A percentile compares a stretch with the other conserved stretches of the same genome.
phyloP scores from a whole-genome alignment of 2,888 invertebrate genomes.

The Ferrisia virgata region DNA sequence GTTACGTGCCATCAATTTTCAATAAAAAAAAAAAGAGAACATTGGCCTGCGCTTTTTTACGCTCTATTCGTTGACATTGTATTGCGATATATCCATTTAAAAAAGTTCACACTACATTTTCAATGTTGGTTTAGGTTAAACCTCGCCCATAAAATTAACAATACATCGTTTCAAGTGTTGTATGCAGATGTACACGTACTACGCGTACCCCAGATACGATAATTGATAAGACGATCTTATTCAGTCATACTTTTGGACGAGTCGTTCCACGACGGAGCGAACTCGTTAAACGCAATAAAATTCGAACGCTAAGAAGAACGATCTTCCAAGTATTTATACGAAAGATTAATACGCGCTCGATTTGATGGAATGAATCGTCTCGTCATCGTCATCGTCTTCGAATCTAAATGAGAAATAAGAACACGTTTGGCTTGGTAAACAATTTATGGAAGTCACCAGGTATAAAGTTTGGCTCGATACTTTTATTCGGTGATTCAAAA shows the following conservation, averaged over 20 bases:
- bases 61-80: too few species aligned
- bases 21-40: too few species aligned
- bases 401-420: not conserved
- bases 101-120: too few species aligned
- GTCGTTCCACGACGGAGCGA: not conserved
- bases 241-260: too few species aligned
- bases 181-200: not conserved
- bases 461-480: not conserved
- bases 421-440: not conserved
- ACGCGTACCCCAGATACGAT: not conserved
- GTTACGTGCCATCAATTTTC: too few species aligned
- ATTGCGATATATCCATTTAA: too few species aligned
- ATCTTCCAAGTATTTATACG: not conserved
- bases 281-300: not conserved
- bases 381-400: not conserved
- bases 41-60: too few species aligned
- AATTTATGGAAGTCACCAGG: not conserved
- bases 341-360: not conserved
- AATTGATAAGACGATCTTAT: not conserved
- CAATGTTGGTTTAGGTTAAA: too few species aligned
- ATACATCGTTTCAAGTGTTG: not conserved
- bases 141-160: conserved; percentile 9
- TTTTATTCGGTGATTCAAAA: not conserved
- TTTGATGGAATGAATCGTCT: not conserved
- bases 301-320: too few species aligned